These are phyloP conservation scores for Python bivittatus DNA, from an alignment of 2,113 vertebrate genomes.

Conservation along the genomic window DNA sequence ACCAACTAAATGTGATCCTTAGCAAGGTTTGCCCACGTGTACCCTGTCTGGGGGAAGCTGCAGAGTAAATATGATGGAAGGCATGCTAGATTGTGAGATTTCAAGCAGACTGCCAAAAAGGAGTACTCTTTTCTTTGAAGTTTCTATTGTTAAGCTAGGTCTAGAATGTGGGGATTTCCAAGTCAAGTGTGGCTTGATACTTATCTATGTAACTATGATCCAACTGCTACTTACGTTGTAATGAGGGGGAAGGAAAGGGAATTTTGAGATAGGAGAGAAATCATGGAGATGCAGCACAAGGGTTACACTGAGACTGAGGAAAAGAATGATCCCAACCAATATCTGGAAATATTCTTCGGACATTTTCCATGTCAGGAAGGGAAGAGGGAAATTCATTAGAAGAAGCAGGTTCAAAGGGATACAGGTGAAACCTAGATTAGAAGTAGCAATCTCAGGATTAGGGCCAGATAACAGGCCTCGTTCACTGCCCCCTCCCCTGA, in stretches of 20 bases:
- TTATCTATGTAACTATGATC: background rate
- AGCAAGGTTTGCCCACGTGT: background rate
- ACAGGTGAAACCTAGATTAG: background rate
- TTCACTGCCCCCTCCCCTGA: background rate
- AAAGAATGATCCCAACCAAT: background rate
- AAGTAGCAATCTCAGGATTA: background rate
- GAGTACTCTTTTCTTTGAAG: background rate
- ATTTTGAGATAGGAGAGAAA: background rate
- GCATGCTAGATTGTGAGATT: background rate
- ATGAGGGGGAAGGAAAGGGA: background rate
- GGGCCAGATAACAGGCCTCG: background rate
- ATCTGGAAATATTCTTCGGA: background rate
- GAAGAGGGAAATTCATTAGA: background rate
- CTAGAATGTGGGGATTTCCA: conserved; percentile 1
- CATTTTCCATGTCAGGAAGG: background rate
- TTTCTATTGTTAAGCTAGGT: background rate
- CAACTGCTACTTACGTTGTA: background rate
- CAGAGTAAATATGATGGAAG: background rate
- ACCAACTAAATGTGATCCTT: background rate
- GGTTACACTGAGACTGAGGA: background rate
- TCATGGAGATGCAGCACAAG: background rate
- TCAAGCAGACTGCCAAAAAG: background rate
- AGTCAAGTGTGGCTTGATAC: background rate
- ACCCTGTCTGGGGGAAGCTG: background rate
- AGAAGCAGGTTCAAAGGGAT: background rate